These are phyloP conservation scores for Lagorchestes hirsutus DNA, from an alignment of 2,797 vertebrate species.

Conservation along the genomic window DNA sequence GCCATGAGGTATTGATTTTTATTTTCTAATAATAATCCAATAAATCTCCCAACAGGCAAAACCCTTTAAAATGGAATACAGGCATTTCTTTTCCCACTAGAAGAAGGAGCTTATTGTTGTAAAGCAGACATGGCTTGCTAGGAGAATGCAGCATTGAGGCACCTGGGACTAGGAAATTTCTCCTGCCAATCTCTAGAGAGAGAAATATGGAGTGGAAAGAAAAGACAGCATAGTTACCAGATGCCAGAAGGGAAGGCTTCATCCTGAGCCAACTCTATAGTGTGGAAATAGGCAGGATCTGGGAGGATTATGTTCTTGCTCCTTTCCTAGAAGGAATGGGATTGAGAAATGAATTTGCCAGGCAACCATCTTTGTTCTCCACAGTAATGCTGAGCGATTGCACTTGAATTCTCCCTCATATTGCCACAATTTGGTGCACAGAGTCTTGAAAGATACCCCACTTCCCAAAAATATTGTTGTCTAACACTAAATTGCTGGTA, in stretches of 20 bases:
- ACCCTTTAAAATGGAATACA: not conserved
- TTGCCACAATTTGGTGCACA: not conserved
- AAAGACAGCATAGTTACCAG: not conserved
- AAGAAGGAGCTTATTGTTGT: not conserved
- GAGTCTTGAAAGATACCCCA: not conserved
- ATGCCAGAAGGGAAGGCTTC: not conserved
- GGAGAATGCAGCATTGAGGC: not conserved
- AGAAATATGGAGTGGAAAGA: not conserved
- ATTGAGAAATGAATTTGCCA: not conserved
- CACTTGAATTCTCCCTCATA: not conserved
- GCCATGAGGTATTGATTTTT: not conserved
- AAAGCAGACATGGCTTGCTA: not conserved
- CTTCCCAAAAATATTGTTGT: not conserved
- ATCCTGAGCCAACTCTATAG: not conserved
- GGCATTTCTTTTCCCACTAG: not conserved
- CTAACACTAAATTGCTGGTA: not conserved
- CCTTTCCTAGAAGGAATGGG: not conserved
- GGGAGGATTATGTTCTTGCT: not conserved
- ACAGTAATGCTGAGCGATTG: not conserved
- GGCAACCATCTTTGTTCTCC: not conserved
- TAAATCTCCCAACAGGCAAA: slow-evolving; percentile 2
- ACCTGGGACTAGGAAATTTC: not conserved
- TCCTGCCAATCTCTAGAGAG: not conserved
- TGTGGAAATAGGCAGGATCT: not conserved
- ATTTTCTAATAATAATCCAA: not conserved